phyloP scores from a whole-genome alignment of 2,888 invertebrate genomes.

The Philonicus albiceps region DNA sequence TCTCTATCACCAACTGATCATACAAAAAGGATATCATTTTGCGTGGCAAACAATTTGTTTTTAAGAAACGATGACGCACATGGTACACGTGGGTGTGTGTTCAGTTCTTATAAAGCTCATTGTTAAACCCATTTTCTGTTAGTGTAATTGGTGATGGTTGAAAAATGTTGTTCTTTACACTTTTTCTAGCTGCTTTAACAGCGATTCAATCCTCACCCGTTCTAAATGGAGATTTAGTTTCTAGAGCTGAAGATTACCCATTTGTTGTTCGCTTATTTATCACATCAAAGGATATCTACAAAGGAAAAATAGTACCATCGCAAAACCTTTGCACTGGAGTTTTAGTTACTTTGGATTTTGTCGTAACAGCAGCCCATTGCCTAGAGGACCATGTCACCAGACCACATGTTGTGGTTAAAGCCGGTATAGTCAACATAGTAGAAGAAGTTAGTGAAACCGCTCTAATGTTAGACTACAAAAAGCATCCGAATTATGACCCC shows the following conservation, averaged over 20 bases:
- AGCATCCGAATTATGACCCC: not conserved
- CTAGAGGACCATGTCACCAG: not conserved
- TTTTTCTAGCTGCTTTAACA: not conserved
- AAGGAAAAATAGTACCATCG: not conserved
- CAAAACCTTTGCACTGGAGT: not conserved
- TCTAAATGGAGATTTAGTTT: not conserved
- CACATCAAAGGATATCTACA: not conserved
- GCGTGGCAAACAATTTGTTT: not conserved
- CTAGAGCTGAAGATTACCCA: not conserved
- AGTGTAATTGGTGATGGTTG: not conserved
- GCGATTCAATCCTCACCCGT: not conserved
- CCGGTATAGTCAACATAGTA: not conserved
- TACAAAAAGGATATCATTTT: not conserved
- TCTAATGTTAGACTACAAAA: not conserved
- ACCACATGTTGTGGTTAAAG: not conserved
- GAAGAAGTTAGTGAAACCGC: not conserved
- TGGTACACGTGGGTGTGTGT: not conserved
- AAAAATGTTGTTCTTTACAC: not conserved
- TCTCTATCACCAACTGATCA: not conserved
- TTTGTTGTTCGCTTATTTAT: not conserved
- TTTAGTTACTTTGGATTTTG: not conserved
- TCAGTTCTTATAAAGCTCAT: not conserved
- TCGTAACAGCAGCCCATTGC: constrained; percentile 8
- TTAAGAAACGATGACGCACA: not conserved
- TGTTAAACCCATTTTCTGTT: not conserved